A percentile compares a stretch with the other conserved stretches of the same genome.
Conservation (phyloP, 2,113 vertebrate species). For the Alouatta palliata region DNA sequence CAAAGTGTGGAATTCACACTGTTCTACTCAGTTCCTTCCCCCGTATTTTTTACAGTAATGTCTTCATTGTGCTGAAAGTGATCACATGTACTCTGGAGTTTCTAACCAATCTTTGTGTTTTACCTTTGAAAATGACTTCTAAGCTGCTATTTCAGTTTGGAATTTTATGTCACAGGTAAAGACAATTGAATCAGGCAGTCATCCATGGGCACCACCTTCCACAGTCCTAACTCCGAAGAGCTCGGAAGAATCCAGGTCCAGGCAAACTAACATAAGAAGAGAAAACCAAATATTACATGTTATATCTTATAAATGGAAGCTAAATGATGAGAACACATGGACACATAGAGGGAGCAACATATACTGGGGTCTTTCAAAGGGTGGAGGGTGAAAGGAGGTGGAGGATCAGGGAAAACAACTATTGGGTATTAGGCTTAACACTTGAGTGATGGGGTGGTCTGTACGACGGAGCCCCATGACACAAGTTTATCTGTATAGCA, state of each 20-base stretch:
- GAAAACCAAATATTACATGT: too few species aligned
- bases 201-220: accelerated
- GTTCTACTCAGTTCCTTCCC: accelerated
- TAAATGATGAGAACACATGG: too few species aligned
- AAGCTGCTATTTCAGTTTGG: not conserved
- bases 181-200: not conserved
- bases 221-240: not conserved
- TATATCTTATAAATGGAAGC: too few species aligned
- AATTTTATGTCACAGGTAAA: not conserved
- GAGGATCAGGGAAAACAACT: too few species aligned
- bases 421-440: too few species aligned
- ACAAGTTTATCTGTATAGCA: too few species aligned
- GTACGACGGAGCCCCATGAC: too few species aligned
- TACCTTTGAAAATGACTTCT: not conserved
- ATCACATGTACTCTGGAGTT: accelerated
- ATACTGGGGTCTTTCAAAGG: too few species aligned
- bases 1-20: accelerated
- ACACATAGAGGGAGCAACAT: too few species aligned
- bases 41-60: accelerated
- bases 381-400: too few species aligned
- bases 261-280: not conserved
- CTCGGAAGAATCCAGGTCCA: not conserved
- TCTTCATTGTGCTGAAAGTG: accelerated
- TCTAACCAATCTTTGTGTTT: not conserved
- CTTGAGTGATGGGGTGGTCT: too few species aligned